A percentile compares a stretch with the other conserved stretches of the same genome.
Conservation (phyloP, 2,113 vertebrate genomes). For the Antechinus flavipes region DNA sequence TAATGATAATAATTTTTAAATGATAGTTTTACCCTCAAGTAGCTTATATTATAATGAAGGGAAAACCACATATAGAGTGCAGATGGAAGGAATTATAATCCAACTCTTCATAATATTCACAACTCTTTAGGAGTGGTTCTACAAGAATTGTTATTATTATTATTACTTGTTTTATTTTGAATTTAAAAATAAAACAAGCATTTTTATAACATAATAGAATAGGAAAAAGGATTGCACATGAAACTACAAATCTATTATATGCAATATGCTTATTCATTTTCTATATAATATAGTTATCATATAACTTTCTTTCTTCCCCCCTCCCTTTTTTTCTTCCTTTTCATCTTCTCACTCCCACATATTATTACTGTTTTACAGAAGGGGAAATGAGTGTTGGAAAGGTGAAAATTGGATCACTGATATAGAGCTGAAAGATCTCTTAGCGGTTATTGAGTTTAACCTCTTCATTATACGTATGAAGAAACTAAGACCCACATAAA, state of each 20-base stretch:
- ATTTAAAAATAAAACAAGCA: not conserved
- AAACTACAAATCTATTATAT: not conserved
- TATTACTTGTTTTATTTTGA: not conserved
- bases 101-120: not conserved
- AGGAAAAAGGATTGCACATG: not conserved
- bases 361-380: not conserved
- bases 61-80: not conserved
- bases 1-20: not conserved
- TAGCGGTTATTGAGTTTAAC: not conserved
- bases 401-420: not conserved
- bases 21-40: not conserved
- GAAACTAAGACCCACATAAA: not conserved
- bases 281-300: not conserved
- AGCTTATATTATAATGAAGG: not conserved
- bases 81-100: not conserved
- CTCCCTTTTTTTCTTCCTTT: not conserved
- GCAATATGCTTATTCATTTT: not conserved
- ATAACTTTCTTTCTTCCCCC: not conserved
- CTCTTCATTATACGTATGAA: not conserved
- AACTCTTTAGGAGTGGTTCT: not conserved
- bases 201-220: not conserved
- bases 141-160: not conserved
- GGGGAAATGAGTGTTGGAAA: not conserved
- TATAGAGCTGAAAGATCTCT: not conserved
- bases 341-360: not conserved